Conservation (phyloP, 1,140 invertebrate species). For the Bicyclus anynana region DNA sequence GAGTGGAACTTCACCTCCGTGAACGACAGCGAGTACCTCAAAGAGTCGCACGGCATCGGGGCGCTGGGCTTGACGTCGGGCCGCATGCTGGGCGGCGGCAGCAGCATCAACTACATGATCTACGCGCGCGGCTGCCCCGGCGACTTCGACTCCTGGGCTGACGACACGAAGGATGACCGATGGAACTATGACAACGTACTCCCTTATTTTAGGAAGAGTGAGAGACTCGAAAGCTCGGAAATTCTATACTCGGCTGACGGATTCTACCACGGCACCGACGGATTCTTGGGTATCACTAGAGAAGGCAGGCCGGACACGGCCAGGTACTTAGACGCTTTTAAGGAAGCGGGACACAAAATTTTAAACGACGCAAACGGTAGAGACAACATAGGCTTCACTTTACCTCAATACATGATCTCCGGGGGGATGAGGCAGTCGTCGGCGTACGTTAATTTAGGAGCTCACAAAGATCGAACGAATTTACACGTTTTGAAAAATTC, state of each 20-base stretch:
- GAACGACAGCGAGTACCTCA: constrained; percentile 80
- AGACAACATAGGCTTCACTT: constrained; percentile 31
- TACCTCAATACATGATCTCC: constrained; percentile 74
- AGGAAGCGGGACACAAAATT: constrained; percentile 31
- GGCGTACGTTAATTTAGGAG: constrained; percentile 76
- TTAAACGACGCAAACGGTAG: constrained; percentile 33
- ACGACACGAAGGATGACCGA: constrained; percentile 17
- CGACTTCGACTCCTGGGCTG: constrained; percentile 34
- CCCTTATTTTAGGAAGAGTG: constrained; percentile 33
- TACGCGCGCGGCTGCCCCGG: constrained; percentile 31
- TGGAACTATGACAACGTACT: constrained; percentile 30
- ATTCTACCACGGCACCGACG: constrained; percentile 25
- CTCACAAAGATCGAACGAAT: constrained; percentile 74
- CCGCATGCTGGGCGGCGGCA: constrained; percentile 84
- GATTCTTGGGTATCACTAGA: constrained; percentile 31
- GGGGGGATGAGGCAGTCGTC: constrained; percentile 79
- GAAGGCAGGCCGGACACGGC: constrained; percentile 3
- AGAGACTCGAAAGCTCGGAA: constrained; percentile 19
- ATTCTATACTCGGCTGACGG: constrained; percentile 18
- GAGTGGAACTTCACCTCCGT: constrained; percentile 88
- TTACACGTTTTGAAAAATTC: constrained; percentile 48
- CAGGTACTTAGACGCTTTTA: constrained; percentile 33
- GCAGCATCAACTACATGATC: constrained; percentile 85
- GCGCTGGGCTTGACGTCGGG: constrained; percentile 82
- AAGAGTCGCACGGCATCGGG: constrained; percentile 76